Conservation (phyloP, 1,140 invertebrate genomes). For the Chelonus insularis region DNA sequence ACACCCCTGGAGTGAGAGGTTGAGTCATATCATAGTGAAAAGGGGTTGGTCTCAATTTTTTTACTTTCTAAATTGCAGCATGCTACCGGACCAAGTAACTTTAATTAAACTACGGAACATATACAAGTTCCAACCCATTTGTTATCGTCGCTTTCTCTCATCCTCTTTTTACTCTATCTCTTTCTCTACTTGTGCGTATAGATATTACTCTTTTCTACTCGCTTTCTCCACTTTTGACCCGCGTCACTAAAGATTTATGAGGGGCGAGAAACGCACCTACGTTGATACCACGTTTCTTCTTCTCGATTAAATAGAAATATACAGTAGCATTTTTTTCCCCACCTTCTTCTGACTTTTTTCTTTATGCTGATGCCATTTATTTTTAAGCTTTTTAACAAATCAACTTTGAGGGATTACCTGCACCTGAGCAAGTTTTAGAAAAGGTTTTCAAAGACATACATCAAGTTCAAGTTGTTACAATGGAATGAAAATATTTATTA, state of each 20-base stretch:
- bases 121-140: conserved; percentile 32
- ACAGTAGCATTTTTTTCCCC: too few relatives aligned
- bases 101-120: conserved; percentile 34
- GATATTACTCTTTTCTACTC: conserved; percentile 1
- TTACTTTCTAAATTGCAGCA: conserved; percentile 27
- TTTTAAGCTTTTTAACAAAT: too few relatives aligned
- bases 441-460: too few relatives aligned
- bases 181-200: conserved; percentile 16
- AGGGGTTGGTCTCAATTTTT: conserved; percentile 6
- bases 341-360: background rate
- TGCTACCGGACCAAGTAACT: conserved; percentile 30
- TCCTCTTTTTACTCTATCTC: conserved; percentile 7
- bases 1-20: background rate
- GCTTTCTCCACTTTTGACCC: background rate
- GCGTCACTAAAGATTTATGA: conserved; percentile 24
- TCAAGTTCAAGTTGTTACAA: too few relatives aligned
- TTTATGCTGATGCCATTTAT: too few relatives aligned
- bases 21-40: background rate
- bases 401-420: too few relatives aligned
- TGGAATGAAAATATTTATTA: too few relatives aligned
- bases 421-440: too few relatives aligned
- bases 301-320: background rate
- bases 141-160: conserved; percentile 26
- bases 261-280: conserved; percentile 16
- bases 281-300: conserved; percentile 2